These are phyloP conservation scores for Anguilla japonica DNA, from an alignment of 2,113 vertebrate species.

Conservation along the genomic window DNA sequence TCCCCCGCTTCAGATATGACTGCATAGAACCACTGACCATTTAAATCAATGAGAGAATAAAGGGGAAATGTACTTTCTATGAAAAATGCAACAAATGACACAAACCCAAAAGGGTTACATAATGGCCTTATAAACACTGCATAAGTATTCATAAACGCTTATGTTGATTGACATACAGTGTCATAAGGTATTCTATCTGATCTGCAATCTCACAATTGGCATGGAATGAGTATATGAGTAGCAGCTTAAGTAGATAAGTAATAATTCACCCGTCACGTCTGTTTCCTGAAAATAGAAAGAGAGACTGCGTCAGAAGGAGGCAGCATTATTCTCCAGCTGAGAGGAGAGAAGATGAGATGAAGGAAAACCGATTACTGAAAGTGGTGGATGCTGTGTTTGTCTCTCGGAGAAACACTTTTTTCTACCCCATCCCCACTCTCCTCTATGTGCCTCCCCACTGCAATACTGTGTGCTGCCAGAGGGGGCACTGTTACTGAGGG, in stretches of 20 bases:
- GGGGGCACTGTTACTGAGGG: background rate
- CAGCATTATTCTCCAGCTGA: constrained; percentile 70
- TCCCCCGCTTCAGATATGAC: too few species aligned
- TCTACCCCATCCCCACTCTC: too few species aligned
- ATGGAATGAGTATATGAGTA: background rate
- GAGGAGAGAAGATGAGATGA: background rate
- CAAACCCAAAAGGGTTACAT: too few species aligned
- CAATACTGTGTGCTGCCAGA: background rate
- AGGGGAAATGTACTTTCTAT: too few species aligned
- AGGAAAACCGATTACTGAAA: too few species aligned
- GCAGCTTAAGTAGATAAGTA: background rate
- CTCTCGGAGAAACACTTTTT: background rate
- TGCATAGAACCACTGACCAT: too few species aligned
- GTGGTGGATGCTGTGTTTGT: background rate
- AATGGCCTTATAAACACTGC: too few species aligned
- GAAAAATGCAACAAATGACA: too few species aligned
- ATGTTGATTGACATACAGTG: too few species aligned
- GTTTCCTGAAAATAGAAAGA: constrained; percentile 80
- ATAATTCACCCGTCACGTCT: background rate
- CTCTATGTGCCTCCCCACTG: background rate
- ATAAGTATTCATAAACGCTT: too few species aligned
- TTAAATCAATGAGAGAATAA: too few species aligned
- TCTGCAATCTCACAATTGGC: background rate
- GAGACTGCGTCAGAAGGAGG: constrained; percentile 88
- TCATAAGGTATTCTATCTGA: too few species aligned